Base-by-base conservation (phyloP, 2,888 invertebrate species). In the Colostygia pectinataria region DNA sequence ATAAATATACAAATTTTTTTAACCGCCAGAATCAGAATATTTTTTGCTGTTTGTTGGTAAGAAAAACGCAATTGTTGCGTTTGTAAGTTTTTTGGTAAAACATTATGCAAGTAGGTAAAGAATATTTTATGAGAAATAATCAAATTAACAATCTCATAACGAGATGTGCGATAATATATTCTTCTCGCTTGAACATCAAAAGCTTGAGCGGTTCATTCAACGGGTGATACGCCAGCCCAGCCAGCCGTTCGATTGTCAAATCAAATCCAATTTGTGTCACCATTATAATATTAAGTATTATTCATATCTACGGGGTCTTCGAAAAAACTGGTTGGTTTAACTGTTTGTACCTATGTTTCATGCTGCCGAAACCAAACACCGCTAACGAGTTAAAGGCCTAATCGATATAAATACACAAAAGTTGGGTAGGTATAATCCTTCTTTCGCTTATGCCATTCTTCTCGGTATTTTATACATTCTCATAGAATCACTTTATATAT, bases 281-380 rank as follows among this genome's bases (percentile, higher is more conserved):
- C 64, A 67, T 67, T 65, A 67, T 71, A 71, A 59, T 68, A 6
- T 5, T 2, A 63, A 59, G 61, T 68, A 6, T 5, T 2, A 63
- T 59, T 61, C 65, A 70, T 67, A 65, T 77, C 68, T 71, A 69
- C 64, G 66, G 57, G 70, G 66, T 60, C 53, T 68, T 71, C 61
- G 67, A 68, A 65, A 68, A 65, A 79, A 77, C 73, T 69, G 77
- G 77, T 77, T 76, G 70, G 70, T 64, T n/a, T n/a, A n/a, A 62
- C 64, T 65, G 47, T 51, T 33, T 65, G 44, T 51, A 33, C 13
- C 27, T 28, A 15, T 1, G 14, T 4, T 32, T 18, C 9, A 32
- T 20, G 20, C 20, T 20, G 20, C 20, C 20, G 20, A 20, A 20
- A 20, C 20, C 20, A 6, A n/a, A n/a, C n/a, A n/a, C n/a, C n/a